Percentiles rank a stretch among this genome's conserved stretches.
Evolutionary conservation across 2,888 invertebrate genomes (phyloP).

Genomic region (Limnephilus marmoratus): DNA sequence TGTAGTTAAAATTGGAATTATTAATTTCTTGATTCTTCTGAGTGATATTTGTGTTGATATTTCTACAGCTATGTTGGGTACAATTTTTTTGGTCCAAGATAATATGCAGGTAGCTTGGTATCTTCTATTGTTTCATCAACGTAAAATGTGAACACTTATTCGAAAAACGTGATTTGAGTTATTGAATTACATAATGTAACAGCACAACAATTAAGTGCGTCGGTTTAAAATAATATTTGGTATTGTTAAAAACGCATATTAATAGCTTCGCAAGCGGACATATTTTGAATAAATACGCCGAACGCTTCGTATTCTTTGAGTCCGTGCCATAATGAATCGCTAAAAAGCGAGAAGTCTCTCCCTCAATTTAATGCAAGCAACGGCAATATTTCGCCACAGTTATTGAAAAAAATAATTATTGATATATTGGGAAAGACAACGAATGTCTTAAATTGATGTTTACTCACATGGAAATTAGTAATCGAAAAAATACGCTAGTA

Average conservation of each 20-base stretch:
- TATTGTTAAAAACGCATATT: neutral
- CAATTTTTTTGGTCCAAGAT: neutral
- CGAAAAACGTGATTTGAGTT: conserved; percentile 38
- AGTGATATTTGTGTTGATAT: neutral
- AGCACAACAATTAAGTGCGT: neutral
- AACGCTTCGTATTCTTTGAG: conserved; percentile 26
- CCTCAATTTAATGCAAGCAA: conserved; percentile 52
- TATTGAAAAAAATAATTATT: conserved; percentile 42
- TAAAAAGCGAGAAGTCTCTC: conserved; percentile 58
- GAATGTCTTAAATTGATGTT: conserved; percentile 34
- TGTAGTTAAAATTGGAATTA: neutral
- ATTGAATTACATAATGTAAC: conserved; percentile 38
- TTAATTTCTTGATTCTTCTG: neutral
- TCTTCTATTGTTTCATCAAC: neutral
- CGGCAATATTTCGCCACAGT: conserved; percentile 8
- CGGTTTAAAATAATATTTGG: neutral
- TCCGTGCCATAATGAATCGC: conserved; percentile 40
- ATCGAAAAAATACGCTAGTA: conserved; percentile 43
- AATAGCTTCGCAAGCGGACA: neutral
- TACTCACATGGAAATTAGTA: conserved; percentile 53
- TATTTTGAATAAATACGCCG: conserved; percentile 31
- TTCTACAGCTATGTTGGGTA: neutral
- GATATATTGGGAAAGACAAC: conserved; percentile 41
- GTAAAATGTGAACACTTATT: neutral
- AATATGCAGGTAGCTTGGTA: neutral